A percentile compares a stretch with the other conserved stretches of the same genome.
Evolutionary conservation across 2,888 invertebrate genomes (phyloP).

Genomic region (Polymixis flavicincta): DNA sequence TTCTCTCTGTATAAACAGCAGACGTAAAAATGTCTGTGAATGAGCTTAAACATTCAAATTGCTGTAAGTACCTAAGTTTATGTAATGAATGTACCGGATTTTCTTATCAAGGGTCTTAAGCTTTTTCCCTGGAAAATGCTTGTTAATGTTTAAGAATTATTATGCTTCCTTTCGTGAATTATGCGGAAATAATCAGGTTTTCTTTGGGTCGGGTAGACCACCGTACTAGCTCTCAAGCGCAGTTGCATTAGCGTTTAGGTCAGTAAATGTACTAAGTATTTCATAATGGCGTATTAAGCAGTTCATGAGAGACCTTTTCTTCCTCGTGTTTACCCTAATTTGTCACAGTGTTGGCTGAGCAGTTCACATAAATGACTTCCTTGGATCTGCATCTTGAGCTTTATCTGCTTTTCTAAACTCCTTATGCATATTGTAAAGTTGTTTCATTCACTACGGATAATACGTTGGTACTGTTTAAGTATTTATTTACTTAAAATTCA

Average conservation of each 20-base stretch:
- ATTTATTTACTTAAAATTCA: no score
- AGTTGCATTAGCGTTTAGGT: background rate
- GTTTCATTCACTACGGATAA: no score
- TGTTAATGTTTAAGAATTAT: constrained; percentile 17
- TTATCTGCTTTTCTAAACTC: background rate
- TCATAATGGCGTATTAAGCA: background rate
- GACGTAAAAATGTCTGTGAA: constrained; percentile 39
- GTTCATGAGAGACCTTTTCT: background rate
- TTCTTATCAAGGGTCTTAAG: constrained; percentile 25
- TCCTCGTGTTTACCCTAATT: background rate
- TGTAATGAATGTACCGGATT: constrained; percentile 32
- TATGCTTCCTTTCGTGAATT: constrained; percentile 4
- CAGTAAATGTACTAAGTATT: background rate
- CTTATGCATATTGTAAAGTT: background rate
- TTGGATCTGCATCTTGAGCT: background rate
- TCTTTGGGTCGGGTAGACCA: constrained; percentile 2
- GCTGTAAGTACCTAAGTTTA: constrained; percentile 31
- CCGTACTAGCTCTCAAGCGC: background rate
- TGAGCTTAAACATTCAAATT: constrained; percentile 36
- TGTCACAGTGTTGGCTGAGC: background rate
- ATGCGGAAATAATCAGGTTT: constrained; percentile 26
- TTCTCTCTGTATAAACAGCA: constrained; percentile 27
- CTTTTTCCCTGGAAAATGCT: constrained; percentile 17
- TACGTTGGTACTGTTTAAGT: background rate
- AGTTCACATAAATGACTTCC: background rate